Percentiles rank a stretch among this genome's conserved stretches.
These are phyloP conservation scores for Thyatira batis DNA, from an alignment of 2,888 invertebrate species.

Conservation along the genomic window DNA sequence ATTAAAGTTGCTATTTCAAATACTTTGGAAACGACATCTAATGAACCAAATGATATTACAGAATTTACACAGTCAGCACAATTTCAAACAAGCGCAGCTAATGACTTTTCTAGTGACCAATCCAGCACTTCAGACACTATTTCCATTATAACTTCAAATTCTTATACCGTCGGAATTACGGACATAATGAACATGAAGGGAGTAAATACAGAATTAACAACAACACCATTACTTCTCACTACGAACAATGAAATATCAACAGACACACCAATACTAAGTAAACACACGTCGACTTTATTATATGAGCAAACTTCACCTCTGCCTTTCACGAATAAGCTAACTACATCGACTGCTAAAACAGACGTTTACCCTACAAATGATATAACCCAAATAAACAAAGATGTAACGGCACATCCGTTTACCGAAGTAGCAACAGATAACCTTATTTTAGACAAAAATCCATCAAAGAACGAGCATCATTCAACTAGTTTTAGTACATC, in stretches of 20 bases:
- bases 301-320: neutral
- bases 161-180: neutral
- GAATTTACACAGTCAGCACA: neutral
- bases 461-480: conserved; percentile 25
- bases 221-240: neutral
- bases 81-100: neutral
- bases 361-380: neutral
- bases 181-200: neutral
- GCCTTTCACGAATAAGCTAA: neutral
- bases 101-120: neutral
- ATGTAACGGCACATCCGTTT: neutral
- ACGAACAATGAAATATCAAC: neutral
- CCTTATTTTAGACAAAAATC: conserved; percentile 8
- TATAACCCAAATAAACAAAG: neutral
- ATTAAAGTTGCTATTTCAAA: neutral
- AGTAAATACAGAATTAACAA: neutral
- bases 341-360: neutral
- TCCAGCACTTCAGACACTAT: neutral
- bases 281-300: neutral
- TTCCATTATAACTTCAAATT: neutral
- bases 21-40: neutral
- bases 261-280: neutral
- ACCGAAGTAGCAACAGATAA: conserved; percentile 5
- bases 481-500: conserved; percentile 55
- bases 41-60: neutral